phyloP scores from a whole-genome alignment of 2,797 vertebrate species.

The Semotilus atromaculatus region DNA sequence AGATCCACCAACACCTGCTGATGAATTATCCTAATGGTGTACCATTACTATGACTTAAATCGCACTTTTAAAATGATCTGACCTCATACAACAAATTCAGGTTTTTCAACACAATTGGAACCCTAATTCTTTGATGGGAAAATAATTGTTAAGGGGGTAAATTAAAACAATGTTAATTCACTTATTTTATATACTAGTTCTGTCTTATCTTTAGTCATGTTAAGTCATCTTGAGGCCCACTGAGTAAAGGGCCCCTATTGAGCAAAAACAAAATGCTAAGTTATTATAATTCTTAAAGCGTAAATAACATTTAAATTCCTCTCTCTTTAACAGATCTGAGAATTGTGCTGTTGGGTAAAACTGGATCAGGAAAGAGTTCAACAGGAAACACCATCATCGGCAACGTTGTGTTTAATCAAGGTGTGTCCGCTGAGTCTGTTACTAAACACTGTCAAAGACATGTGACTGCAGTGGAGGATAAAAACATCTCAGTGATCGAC shows the following conservation, averaged over 20 bases:
- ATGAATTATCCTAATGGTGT: too few relatives aligned
- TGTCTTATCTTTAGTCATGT: too few relatives aligned
- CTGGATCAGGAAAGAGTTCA: constrained; percentile 18
- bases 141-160: too few relatives aligned
- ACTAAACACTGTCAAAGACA: background rate
- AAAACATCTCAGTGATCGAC: background rate
- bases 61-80: too few relatives aligned
- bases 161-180: background rate
- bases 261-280: too few relatives aligned
- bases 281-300: too few relatives aligned
- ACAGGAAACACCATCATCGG: constrained; percentile 31
- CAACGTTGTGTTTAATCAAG: accelerated
- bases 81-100: too few relatives aligned
- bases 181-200: background rate
- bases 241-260: too few relatives aligned
- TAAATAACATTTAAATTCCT: background rate
- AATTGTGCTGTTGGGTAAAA: constrained; percentile 29
- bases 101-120: too few relatives aligned
- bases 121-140: too few relatives aligned
- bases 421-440: background rate
- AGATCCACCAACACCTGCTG: too few relatives aligned
- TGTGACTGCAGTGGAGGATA: background rate
- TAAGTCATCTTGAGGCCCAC: background rate
- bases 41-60: too few relatives aligned
- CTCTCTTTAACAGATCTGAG: background rate